These are phyloP conservation scores for Butastur rufipennis DNA, from an alignment of 2,113 vertebrate genomes.

Conservation along the genomic window DNA sequence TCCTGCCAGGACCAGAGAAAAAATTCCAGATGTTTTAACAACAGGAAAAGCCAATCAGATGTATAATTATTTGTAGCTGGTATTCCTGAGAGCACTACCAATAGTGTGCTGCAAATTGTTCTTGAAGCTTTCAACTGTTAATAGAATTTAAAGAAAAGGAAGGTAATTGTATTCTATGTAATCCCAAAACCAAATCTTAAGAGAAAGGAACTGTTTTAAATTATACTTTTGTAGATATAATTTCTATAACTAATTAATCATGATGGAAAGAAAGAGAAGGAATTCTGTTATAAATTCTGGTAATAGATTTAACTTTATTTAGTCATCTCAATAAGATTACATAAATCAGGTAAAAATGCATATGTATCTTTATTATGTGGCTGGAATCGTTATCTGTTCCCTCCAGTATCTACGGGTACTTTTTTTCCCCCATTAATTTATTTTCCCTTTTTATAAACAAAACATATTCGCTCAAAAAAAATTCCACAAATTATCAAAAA, in stretches of 20 bases:
- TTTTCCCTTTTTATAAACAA: neutral
- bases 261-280: neutral
- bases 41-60: neutral
- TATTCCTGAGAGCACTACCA: neutral
- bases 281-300: neutral
- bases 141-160: neutral
- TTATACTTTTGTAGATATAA: neutral
- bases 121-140: neutral
- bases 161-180: neutral
- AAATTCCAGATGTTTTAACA: neutral
- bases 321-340: neutral
- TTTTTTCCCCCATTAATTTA: neutral
- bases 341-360: neutral
- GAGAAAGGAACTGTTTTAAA: neutral
- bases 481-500: neutral
- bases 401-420: neutral
- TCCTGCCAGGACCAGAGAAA: neutral
- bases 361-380: neutral
- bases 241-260: neutral
- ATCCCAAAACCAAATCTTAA: neutral
- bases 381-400: neutral
- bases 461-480: neutral
- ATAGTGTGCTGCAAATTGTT: neutral
- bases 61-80: neutral
- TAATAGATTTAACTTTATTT: neutral